Conservation (phyloP, 2,797 vertebrate genomes). For the Ibycter americanus region DNA sequence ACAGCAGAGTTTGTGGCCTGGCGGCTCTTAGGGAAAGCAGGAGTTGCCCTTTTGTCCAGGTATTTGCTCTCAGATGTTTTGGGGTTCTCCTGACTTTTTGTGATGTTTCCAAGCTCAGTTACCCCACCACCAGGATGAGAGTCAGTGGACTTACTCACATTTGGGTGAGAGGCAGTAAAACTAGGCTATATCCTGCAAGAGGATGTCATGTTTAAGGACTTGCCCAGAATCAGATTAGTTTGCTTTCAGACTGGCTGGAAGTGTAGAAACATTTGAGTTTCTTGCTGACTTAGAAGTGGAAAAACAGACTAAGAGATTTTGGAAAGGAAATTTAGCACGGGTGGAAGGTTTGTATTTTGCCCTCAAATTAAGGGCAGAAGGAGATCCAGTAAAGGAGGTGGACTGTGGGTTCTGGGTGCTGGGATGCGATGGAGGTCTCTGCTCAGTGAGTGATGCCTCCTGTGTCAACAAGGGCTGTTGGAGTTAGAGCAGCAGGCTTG, state of each 20-base stretch:
- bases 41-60: constrained; percentile 88
- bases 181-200: background rate
- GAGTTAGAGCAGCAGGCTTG: background rate
- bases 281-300: background rate
- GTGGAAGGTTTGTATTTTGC: background rate
- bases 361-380: background rate
- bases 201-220: background rate
- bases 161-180: background rate
- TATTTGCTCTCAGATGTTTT: constrained; percentile 38
- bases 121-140: background rate
- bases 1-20: constrained; percentile 85
- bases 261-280: background rate
- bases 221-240: background rate
- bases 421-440: background rate
- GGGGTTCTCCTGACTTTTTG: background rate
- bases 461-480: background rate
- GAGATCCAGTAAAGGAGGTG: background rate
- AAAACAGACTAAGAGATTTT: background rate
- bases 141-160: background rate
- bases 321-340: background rate
- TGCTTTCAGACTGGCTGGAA: background rate
- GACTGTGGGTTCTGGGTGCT: background rate
- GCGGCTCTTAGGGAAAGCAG: constrained; percentile 87
- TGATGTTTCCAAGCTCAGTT: background rate
- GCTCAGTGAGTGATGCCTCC: background rate